Percentiles rank a stretch among this genome's conserved stretches.
Conservation (phyloP, 2,113 vertebrate species). For the Carassius carassius region DNA sequence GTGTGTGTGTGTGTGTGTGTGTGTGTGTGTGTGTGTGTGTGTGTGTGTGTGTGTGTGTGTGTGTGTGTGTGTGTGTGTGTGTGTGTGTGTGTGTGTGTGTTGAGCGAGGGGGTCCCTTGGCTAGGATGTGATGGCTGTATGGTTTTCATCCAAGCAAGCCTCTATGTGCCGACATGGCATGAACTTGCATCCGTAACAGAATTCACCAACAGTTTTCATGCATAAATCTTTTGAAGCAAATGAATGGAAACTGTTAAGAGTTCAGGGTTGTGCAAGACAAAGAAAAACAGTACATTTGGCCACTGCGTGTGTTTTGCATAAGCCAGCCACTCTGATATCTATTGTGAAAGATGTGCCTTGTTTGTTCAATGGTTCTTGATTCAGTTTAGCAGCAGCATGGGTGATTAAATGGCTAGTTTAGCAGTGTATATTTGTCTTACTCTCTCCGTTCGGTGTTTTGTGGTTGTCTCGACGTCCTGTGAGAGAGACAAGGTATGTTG, state of each 20-base stretch:
- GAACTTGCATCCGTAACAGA: background rate
- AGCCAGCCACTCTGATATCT: conserved; percentile 27
- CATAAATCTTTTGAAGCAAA: conserved; percentile 10
- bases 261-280: conserved; percentile 28
- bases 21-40: conserved; percentile 26
- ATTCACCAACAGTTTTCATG: background rate
- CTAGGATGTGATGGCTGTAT: conserved; percentile 25
- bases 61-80: conserved; percentile 52
- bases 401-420: conserved; percentile 3
- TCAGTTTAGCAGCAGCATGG: conserved; percentile 22
- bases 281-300: conserved; percentile 32
- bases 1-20: conserved; percentile 46
- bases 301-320: background rate
- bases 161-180: conserved; percentile 37
- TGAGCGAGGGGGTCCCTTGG: background rate
- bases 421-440: conserved; percentile 71
- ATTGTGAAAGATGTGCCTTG: conserved; percentile 21
- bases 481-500: conserved; percentile 93
- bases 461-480: conserved; percentile 91
- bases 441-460: conserved; percentile 91
- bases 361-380: conserved; percentile 2
- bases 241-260: conserved; percentile 9
- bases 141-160: conserved; percentile 31
- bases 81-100: conserved; percentile 6
- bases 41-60: conserved; percentile 19